phyloP scores from a whole-genome alignment of 2,113 vertebrate genomes.

The Psilopogon haemacephalus region DNA sequence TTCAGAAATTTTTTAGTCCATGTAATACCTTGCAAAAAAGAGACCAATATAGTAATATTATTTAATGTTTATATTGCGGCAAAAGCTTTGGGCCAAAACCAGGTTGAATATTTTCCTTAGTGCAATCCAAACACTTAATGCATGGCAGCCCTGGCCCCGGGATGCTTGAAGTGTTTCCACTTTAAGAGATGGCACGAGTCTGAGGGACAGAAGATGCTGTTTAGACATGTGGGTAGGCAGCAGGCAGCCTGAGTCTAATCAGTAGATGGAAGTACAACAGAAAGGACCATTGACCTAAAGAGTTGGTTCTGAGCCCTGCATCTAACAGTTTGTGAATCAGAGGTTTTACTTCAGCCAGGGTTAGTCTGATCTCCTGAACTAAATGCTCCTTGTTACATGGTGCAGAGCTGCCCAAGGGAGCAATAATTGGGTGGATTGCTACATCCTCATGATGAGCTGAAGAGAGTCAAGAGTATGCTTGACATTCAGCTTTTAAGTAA shows the following conservation, averaged over 20 bases:
- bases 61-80: background rate
- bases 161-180: background rate
- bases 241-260: background rate
- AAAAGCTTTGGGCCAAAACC: background rate
- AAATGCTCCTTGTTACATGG: rapidly evolving
- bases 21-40: background rate
- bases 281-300: background rate
- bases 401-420: background rate
- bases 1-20: background rate
- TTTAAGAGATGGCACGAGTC: background rate
- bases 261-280: background rate
- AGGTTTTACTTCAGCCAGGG: background rate
- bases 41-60: background rate
- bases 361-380: background rate
- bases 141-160: background rate
- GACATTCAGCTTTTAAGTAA: background rate
- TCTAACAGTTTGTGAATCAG: background rate
- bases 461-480: background rate
- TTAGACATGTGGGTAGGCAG: rapidly evolving
- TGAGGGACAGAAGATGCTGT: background rate
- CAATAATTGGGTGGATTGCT: background rate
- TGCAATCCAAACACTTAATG: background rate
- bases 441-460: rapidly evolving
- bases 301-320: background rate
- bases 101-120: background rate